Percentiles rank a stretch among this genome's conserved stretches.
Conservation (phyloP, 1,140 invertebrate species). For the Pinna nobilis region DNA sequence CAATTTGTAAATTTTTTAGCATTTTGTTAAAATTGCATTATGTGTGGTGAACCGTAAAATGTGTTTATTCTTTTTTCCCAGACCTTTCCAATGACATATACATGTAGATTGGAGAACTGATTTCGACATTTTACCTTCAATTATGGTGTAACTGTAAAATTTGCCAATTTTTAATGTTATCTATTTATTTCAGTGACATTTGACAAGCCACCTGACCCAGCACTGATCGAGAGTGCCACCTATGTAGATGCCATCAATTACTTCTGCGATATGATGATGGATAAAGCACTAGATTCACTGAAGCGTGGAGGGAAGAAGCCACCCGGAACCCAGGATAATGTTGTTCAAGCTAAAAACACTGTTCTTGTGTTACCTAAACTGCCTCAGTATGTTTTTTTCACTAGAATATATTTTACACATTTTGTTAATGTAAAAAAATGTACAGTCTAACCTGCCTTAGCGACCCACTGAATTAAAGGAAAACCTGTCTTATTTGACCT, state of each 20-base stretch:
- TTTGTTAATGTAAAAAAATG: too few relatives aligned
- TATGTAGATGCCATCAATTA: slow-evolving; percentile 72
- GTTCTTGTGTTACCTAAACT: slow-evolving; percentile 72
- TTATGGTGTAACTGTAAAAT: too few relatives aligned
- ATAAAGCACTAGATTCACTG: slow-evolving; percentile 65
- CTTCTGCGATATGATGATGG: slow-evolving; percentile 72
- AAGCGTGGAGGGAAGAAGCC: slow-evolving; percentile 50
- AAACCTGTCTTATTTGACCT: too few relatives aligned
- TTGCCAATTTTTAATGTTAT: not conserved
- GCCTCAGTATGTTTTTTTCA: slow-evolving; percentile 63
- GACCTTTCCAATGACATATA: not conserved
- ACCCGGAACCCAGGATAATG: slow-evolving; percentile 50
- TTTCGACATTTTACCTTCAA: too few relatives aligned
- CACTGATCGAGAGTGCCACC: slow-evolving; percentile 65
- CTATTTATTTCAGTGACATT: slow-evolving; percentile 58
- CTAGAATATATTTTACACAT: too few relatives aligned
- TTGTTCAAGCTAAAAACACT: slow-evolving; percentile 68
- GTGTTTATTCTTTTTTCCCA: too few relatives aligned
- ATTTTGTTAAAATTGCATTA: too few relatives aligned
- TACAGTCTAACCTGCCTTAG: too few relatives aligned
- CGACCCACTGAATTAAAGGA: too few relatives aligned
- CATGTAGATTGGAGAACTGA: too few relatives aligned
- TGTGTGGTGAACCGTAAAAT: too few relatives aligned
- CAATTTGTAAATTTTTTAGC: too few relatives aligned
- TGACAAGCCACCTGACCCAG: slow-evolving; percentile 59